These are phyloP conservation scores for Carettochelys insculpta DNA, from an alignment of 2,113 vertebrate species.

Conservation along the genomic window DNA sequence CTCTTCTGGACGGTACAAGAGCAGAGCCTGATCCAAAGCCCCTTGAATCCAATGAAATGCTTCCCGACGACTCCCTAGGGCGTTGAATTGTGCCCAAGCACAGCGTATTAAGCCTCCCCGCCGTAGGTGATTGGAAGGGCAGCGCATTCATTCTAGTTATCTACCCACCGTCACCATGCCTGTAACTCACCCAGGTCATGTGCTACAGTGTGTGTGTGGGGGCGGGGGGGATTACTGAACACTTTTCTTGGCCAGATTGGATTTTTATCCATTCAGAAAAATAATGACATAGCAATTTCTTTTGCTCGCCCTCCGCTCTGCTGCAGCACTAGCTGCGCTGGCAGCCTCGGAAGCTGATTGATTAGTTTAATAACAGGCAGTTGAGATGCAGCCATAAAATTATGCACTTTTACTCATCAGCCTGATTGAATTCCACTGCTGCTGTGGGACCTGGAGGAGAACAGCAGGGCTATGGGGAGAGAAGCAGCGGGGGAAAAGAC, in stretches of 20 bases:
- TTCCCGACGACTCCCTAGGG: neutral
- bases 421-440: slow-evolving; percentile 70
- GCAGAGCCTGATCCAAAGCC: neutral
- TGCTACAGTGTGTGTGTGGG: slow-evolving; percentile 1
- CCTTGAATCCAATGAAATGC: neutral
- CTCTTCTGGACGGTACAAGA: neutral
- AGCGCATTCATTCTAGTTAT: neutral
- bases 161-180: slow-evolving; percentile 29
- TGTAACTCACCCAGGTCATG: slow-evolving; percentile 14
- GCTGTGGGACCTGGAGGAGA: slow-evolving; percentile 63
- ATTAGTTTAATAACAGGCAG: slow-evolving; percentile 74
- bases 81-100: neutral
- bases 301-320: slow-evolving; percentile 11
- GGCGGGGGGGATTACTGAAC: neutral
- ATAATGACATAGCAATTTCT: slow-evolving; percentile 35
- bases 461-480: slow-evolving; percentile 57
- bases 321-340: slow-evolving; percentile 39
- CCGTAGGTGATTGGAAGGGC: neutral
- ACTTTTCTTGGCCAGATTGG: neutral
- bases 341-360: slow-evolving; percentile 60
- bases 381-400: slow-evolving; percentile 74
- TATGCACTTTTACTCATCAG: slow-evolving; percentile 73
- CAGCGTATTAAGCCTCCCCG: neutral
- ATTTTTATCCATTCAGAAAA: slow-evolving; percentile 23
- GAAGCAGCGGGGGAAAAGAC: slow-evolving; percentile 61